Base-by-base conservation (phyloP, 2,888 invertebrate species). In the Alitta virens region DNA sequence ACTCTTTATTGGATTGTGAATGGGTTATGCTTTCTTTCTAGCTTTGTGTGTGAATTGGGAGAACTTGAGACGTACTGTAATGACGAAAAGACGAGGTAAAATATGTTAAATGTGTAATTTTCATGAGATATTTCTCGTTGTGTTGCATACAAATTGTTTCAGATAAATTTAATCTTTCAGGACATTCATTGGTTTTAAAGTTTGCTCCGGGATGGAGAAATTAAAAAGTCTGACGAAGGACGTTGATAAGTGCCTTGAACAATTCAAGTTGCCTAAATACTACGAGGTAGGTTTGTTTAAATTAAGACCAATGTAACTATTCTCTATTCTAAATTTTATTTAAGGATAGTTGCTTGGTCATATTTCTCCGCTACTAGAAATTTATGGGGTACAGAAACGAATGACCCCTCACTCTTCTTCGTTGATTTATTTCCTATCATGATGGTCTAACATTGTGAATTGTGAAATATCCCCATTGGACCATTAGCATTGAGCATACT, bases 131-230 rank as follows among this genome's bases (percentile, higher is more conserved):
- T n/a, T 7, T 56, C 5, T 5, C 14, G 40, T 25, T n/a, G n/a
- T 56, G 40, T 21, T 5, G 40, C 56, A 9, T 27, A 18, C 7
- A 21, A 7, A 3, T 49, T 14, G 3, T 49, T 3, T 49, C 18
- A 23, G 18, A 40, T 52, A 25, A 21, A 18, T 1, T 24, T 9
- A 23, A 12, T 5, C 49, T 62, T 43, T 7, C 55, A 74, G 93
- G 68, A 92, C 94, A 1, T 94, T 94, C 82, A 81, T 94, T 68
- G 89, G 90, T 1, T 83, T 94, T 51, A 85, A 87, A 74, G 87
- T 89, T 50, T 85, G 84, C 64, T 85, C 85, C 54, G 86, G 87
- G 42, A 83, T 85, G 60, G 85, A 86, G 65, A 83, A 85, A 57
- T 82, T 93, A 63, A 70, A 83, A 24, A 78, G 84, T 56, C 80